Evolutionary conservation across 1,140 invertebrate species (phyloP), one percentile per base, ranked within the genome.

Genomic region (Panagrolaimus sp.): DNA sequence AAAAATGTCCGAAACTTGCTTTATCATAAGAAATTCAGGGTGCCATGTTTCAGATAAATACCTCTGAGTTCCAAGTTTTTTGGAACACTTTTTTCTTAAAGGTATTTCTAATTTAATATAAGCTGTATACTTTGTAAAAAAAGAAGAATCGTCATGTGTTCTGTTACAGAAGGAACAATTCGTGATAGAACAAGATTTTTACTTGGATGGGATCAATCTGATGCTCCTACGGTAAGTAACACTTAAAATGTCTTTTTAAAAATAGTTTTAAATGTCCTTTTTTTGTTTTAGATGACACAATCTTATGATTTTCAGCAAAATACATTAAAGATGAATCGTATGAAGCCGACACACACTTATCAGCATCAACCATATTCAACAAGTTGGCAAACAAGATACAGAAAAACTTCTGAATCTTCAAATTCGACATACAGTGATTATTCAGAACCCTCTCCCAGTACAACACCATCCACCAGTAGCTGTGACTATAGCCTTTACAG

Each of bases 11-110:
- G 21, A 28, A 28, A 58, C 52, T 58, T 21, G 21, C 52, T 26
- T 28, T 58, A 26, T 26, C 52, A 21, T 58, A 21, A 28, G 52
- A 21, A 28, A 58, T 12, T 26, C 52, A 26, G 28, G 21, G 52
- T 26, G 52, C 52, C 52, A 58, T 26, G 21, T 58, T 28, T 26
- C 21, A 58, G 17, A 58, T 58, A 58, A 58, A 58, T 58, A 58
- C 52, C 52, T 58, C 52, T 12, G 52, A 58, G 52, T 58, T 58
- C 52, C 52, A 21, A 21, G 21, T 26, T 58, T 52, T 58, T 58
- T 58, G 52, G 21, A 21, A 58, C 52, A 58, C 52, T 58, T 58
- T 58, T 17, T 26, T 26, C 21, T 58, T 21, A n/a, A 58, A 14
- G 52, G 14, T 58, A 26, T 58, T 58, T 58, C 52, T 12, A 5